Evolutionary conservation across 2,888 invertebrate species (phyloP), one percentile per base, ranked within the genome.

Genomic region (Asteroscopus sphinx): DNA sequence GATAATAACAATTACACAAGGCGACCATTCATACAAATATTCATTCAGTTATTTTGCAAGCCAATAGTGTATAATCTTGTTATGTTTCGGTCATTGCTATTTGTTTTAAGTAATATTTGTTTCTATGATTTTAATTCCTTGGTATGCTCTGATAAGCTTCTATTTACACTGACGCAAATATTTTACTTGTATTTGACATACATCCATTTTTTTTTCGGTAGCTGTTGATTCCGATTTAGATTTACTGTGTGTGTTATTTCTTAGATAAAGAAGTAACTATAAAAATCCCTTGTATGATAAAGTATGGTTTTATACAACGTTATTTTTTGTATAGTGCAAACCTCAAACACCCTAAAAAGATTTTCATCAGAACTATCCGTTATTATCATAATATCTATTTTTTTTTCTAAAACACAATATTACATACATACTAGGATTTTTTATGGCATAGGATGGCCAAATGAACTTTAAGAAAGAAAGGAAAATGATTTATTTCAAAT

Each of bases 111-210:
- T 25, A 40, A 36, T 47, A 39, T 59, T 48, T 52, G 35, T 48
- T 47, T 57, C 16, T 33, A n/a, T 32, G 32, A 66, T 53, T 48
- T 25, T 53, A 32, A 45, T 48, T 44, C 16, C 0, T 66, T 58
- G 45, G 7, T 17, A 46, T 28, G 16, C 66, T 2, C 16, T n/a
- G 21, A 59, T 59, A 66, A 49, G 32, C 42, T 52, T 9, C 32
- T 59, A 35, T 52, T 66, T 48, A 40, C 46, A 39, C 13, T 64
- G 32, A 52, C 49, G 33, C 32, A 59, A 44, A 28, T 12, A 49
- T 45, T 57, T 15, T 63, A 57, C 12, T 64, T 49, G 28, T 28
- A 17, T 37, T 64, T 37, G 35, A 41, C 57, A 41, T 64, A 48
- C 41, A 40, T 35, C n/a, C n/a, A n/a, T 37, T 40, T 44, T 51